phyloP scores from a whole-genome alignment of 2,888 invertebrate species.

The Parapristionchus giblindavisi region DNA sequence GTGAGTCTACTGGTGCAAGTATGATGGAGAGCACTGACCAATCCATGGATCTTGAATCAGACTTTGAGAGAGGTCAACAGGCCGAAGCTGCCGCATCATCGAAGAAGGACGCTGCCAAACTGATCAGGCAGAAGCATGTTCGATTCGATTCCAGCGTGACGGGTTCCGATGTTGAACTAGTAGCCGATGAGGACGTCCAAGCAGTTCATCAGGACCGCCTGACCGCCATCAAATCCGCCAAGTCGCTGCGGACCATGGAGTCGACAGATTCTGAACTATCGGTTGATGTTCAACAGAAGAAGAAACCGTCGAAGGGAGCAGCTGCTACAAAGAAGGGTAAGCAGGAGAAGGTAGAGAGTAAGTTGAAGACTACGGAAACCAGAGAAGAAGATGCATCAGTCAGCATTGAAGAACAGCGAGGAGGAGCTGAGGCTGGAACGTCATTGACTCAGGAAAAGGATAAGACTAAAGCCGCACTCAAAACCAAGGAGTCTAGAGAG shows the following conservation, averaged over 20 bases:
- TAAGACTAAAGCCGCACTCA: background rate
- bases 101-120: conserved; percentile 11
- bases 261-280: conserved; percentile 12
- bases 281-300: background rate
- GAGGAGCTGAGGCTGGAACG: background rate
- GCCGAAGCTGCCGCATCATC: background rate
- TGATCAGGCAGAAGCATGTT: conserved; percentile 5
- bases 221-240: background rate
- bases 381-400: background rate
- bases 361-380: conserved; percentile 2
- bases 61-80: conserved; percentile 14
- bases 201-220: background rate
- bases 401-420: background rate
- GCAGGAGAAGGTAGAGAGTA: background rate
- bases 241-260: conserved; percentile 37
- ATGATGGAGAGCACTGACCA: background rate
- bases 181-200: conserved; percentile 2
- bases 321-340: background rate
- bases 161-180: conserved; percentile 7
- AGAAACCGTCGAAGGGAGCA: background rate
- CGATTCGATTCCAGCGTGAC: conserved; percentile 17
- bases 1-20: background rate
- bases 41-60: no score
- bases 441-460: conserved; percentile 2
- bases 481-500: background rate